Base-by-base conservation (phyloP, 2,797 vertebrate genomes). In the Pangasius macronema region DNA sequence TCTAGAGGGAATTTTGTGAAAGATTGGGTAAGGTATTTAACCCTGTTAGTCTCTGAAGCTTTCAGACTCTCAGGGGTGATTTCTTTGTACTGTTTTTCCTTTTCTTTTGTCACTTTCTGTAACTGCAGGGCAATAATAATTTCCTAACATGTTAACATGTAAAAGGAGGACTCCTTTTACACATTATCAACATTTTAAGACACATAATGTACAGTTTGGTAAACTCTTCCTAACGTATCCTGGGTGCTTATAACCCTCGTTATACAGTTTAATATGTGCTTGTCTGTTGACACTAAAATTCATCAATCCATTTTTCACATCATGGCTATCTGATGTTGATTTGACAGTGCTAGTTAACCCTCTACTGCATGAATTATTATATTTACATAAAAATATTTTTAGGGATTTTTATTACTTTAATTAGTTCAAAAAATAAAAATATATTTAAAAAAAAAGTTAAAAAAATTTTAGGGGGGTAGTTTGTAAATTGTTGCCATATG, bases 21-120 rank as follows among this genome's bases (percentile, higher is more conserved):
- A 49, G 83, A 77, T 61, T 72, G 39, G 39, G 75, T 70, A 70
- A 73, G 46, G 77, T 81, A 55, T 72, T 85, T 81, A 84, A 65
- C 83, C 76, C 83, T 88, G 51, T 80, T 84, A 84, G 73, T 51
- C 75, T 77, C 51, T 57, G 36, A 79, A 87, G 75, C 27, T 79
- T 87, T 81, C 42, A 87, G 51, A 57, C 83, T 81, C 30, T 24
- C 36, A 59, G 53, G 33, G 55, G 33, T 63, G 57, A 53, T 9
- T 70, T 67, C 16, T 72, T 70, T 39, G 39, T 10, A 27, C 30
- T 51, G 9, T 76, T 87, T 76, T 83, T 30, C 5, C 20, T 16
- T 65, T 76, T 22, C 1, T 42, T 39, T 46, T 61, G 65, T 42
- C 22, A 49, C 27, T 49, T 84, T 59, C 27, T 76, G 16, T 87